Conservation (phyloP, 92 coral and sea anemone species). For the Siderastrea radians region DNA sequence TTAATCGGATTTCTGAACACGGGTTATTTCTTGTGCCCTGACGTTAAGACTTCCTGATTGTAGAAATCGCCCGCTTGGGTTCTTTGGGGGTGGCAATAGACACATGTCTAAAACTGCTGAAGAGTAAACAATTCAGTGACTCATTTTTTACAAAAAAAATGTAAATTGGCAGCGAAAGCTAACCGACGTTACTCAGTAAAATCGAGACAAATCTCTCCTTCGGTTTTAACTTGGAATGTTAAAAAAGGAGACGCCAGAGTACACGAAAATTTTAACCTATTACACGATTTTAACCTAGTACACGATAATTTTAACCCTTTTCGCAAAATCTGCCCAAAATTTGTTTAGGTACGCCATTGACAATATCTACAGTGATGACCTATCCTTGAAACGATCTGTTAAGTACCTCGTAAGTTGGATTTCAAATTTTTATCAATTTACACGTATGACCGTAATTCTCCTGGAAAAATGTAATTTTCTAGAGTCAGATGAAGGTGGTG, state of each 20-base stretch:
- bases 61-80: conserved; percentile 4
- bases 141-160: background rate
- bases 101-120: background rate
- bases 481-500: background rate
- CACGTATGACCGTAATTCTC: no score
- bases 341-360: background rate
- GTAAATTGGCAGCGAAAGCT: background rate
- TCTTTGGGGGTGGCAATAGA: background rate
- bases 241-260: background rate
- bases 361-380: conserved; percentile 4
- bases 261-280: background rate
- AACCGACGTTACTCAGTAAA: background rate
- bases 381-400: background rate
- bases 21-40: background rate
- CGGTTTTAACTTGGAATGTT: background rate
- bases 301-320: background rate
- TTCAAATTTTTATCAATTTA: background rate
- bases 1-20: background rate
- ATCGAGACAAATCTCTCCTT: background rate
- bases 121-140: background rate
- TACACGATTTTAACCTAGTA: no score
- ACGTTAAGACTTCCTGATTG: conserved; percentile 1
- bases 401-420: background rate
- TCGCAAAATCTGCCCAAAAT: background rate
- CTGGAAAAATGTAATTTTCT: background rate